Base-by-base conservation (phyloP, 2,888 invertebrate species). In the Melanotus villosus region DNA sequence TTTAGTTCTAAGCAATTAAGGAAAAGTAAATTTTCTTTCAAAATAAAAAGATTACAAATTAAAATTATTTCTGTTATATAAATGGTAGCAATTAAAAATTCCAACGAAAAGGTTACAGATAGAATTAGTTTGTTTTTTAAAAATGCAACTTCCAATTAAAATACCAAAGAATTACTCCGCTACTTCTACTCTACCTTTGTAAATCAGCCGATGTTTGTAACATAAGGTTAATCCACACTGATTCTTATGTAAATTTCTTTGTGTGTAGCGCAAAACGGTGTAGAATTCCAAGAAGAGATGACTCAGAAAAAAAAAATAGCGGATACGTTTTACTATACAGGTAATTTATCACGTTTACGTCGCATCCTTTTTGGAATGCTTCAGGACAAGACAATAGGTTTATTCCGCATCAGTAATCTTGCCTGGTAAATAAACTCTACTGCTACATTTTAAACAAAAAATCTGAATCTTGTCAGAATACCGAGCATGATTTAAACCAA, bases 331-430 rank as follows among this genome's bases (percentile, higher is more conserved):
- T 52, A 52, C 52, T 52, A 52, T 32, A 52, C 30, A 52, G 52
- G 16, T 16, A 52, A 52, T 52, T 52, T 52, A 65, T 41, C 65
- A 57, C 65, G 50, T 65, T 64, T 58, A 26, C 57, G 34, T 56
- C 65, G 57, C 43, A 58, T 65, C 57, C 65, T 65, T 45, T 65
- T 57, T 41, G 54, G 50, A 64, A 64, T 64, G 52, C 54, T 30
- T 1, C 54, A 54, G 32, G 52, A 65, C 45, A 65, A 50, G 43
- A 65, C 65, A 65, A 65, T 65, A 38, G 65, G 34, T 36, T 32
- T 41, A 64, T 43, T 63, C 43, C 64, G 64, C 64, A 64, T 64
- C 50, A 32, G 50, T 62, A 62, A 62, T 18, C 52, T 47, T 50
- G 32, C 50, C 64, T 64, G 21, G 54, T 54, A 38, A 23, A 57